Evolutionary conservation across 1,140 invertebrate genomes (phyloP).

Genomic region (Drosophila lowei): DNA sequence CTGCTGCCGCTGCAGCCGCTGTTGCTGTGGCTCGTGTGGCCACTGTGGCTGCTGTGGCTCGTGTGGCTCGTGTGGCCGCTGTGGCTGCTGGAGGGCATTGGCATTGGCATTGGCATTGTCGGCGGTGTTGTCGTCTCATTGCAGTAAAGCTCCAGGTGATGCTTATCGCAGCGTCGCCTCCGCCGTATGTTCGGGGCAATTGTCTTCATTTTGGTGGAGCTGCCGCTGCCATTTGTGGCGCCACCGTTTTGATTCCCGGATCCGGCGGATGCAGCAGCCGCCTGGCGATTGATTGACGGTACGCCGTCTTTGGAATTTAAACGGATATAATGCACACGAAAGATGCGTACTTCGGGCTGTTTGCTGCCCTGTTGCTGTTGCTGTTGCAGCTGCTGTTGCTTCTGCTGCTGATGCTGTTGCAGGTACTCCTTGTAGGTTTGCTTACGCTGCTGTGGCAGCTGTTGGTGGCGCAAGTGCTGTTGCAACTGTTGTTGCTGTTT

Average conservation of each 20-base stretch:
- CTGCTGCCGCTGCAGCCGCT: background rate
- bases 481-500: constrained; percentile 32
- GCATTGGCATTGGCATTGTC: constrained; percentile 14
- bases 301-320: constrained; percentile 77
- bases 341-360: constrained; percentile 63
- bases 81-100: constrained; percentile 6
- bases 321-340: constrained; percentile 76
- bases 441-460: constrained; percentile 58
- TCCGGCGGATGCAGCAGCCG: constrained; percentile 26
- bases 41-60: no score
- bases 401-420: constrained; percentile 67
- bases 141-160: constrained; percentile 85
- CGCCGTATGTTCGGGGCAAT: constrained; percentile 86
- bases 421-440: constrained; percentile 69
- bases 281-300: constrained; percentile 39
- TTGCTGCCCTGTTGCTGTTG: constrained; percentile 50
- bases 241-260: constrained; percentile 4
- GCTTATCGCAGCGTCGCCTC: constrained; percentile 86
- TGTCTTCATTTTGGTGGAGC: constrained; percentile 85
- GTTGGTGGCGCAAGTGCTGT: constrained; percentile 38
- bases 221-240: constrained; percentile 38
- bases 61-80: background rate
- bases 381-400: constrained; percentile 46
- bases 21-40: constrained; percentile 3
- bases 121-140: constrained; percentile 58